Evolutionary conservation across 2,888 invertebrate species (phyloP), one percentile per base, ranked within the genome.

Genomic region (Acanthosepion esculentum): DNA sequence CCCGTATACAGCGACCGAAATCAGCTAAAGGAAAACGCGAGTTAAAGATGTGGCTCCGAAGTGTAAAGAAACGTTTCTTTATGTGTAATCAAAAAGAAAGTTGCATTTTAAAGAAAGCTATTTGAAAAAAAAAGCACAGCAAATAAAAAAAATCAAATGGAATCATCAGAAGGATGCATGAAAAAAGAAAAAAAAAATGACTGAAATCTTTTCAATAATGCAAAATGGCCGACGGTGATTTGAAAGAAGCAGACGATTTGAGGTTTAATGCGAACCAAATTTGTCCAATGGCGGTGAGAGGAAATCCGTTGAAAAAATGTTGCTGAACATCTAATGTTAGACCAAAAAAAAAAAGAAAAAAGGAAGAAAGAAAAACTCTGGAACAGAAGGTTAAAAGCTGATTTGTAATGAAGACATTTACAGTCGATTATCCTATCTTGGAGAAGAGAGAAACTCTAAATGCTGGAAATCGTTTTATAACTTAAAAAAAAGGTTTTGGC

Each of bases 281-380:
- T 78, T 78, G n/a, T 78, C 78, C 78, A 78, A 78, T 78, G 78
- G 78, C 78, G 78, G 78, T n/a, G n/a, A 78, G 78, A 78, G n/a
- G 78, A 78, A 78, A 78, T 78, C 78, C 18, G 78, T 78, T n/a
- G n/a, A 8, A n/a, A 15, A 78, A 29, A 78, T n/a, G 10, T 15
- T n/a, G 29, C n/a, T 78, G 78, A 78, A 78, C n/a, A n/a, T n/a
- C n/a, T n/a, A n/a, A n/a, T n/a, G n/a, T 78, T 78, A n/a, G 3
- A n/a, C 15, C 0, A 78, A 78, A 8, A 78, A 1, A 4, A n/a
- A 15, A 41, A 2, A 41, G 2, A 41, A 41, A 59, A 59, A 59
- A 18, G 1, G 1, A 10, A 0, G 10, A 59, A 10, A 18, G 1
- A 50, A 50, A 50, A 50, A 12, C 7, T 50, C 12, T 50, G 7